Percentiles rank a stretch among this genome's conserved stretches.
Conservation (phyloP, 2,888 invertebrate species). For the Microplitis manilae region DNA sequence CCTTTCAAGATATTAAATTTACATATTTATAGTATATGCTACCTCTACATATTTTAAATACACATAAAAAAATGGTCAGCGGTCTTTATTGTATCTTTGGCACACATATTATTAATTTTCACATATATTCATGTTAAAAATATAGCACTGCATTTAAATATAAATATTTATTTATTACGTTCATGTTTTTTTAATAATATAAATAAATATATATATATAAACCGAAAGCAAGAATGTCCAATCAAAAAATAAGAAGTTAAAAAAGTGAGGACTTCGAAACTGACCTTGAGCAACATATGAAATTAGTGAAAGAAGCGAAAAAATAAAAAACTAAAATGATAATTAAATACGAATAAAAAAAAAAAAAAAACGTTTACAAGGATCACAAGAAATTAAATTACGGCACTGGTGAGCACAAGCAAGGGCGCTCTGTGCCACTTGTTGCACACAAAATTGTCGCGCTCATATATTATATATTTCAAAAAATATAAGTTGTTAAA, state of each 20-base stretch:
- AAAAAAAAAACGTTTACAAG: conserved; percentile 45
- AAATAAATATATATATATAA: not conserved
- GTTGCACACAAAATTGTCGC: conserved; percentile 56
- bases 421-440: conserved; percentile 62
- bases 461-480: conserved; percentile 52
- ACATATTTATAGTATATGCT: not conserved
- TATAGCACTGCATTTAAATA: not conserved
- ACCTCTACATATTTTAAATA: not conserved
- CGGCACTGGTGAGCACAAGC: conserved; percentile 52
- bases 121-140: not conserved
- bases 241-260: not conserved
- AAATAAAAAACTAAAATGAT: not conserved
- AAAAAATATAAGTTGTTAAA: conserved; percentile 48
- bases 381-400: conserved; percentile 25
- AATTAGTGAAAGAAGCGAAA: not conserved
- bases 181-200: not conserved
- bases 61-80: not conserved
- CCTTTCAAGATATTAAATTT: not conserved
- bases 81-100: not conserved
- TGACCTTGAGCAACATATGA: conserved; percentile 3
- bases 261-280: conserved; percentile 1
- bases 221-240: not conserved
- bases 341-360: conserved; percentile 11
- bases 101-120: not conserved
- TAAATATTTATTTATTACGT: not conserved